Evolutionary conservation across 2,797 vertebrate species (phyloP).

Genomic region (Sebastes hopkinsi): DNA sequence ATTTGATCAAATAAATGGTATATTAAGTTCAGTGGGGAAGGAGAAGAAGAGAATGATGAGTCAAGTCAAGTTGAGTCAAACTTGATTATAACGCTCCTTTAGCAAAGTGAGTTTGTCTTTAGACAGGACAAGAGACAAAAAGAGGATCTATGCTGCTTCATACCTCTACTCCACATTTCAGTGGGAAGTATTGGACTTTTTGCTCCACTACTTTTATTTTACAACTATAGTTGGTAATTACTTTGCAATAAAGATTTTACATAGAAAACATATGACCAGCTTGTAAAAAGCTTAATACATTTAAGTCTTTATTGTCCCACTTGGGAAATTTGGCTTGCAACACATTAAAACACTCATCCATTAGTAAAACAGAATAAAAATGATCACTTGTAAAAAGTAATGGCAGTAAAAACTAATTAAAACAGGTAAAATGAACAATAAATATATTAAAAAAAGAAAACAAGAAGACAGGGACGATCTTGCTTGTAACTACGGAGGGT

Average conservation of each 20-base stretch:
- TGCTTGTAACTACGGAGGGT: constrained; percentile 19
- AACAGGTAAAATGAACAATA: constrained; percentile 3
- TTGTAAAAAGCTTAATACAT: constrained; percentile 44
- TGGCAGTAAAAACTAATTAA: constrained; percentile 27
- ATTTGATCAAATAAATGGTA: constrained; percentile 48
- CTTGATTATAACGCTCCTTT: constrained; percentile 4
- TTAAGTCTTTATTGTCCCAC: constrained; percentile 33
- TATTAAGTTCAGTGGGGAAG: constrained; percentile 10
- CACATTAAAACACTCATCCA: constrained; percentile 29
- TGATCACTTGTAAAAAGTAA: not conserved
- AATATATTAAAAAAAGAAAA: constrained; percentile 2
- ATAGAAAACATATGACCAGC: constrained; percentile 11
- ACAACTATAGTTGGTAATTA: not conserved
- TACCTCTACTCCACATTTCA: not conserved
- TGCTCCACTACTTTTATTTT: constrained; percentile 6
- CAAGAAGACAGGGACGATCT: not conserved
- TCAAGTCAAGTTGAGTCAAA: constrained; percentile 18
- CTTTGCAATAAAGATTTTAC: constrained; percentile 19
- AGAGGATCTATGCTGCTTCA: not conserved
- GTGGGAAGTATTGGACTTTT: not conserved
- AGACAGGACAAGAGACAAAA: not conserved
- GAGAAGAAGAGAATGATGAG: not conserved
- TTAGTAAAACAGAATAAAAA: constrained; percentile 24
- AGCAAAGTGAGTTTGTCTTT: constrained; percentile 18
- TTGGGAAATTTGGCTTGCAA: constrained; percentile 18